Conservation (phyloP, 2,888 invertebrate species). For the Torymus auratus region DNA sequence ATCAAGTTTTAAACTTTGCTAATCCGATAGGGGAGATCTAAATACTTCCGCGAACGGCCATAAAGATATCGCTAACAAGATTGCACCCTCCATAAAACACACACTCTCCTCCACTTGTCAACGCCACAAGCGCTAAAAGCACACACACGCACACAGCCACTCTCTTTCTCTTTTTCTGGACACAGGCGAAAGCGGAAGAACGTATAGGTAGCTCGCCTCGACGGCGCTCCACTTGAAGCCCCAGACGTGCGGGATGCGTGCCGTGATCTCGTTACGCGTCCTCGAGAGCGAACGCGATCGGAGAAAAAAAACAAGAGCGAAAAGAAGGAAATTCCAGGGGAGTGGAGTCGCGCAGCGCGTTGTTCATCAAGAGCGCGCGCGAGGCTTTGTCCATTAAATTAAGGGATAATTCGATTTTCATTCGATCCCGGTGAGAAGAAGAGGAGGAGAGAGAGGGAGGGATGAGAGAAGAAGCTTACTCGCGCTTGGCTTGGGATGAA, state of each 20-base stretch:
- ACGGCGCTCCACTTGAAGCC: slow-evolving; percentile 72
- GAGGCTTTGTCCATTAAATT: slow-evolving; percentile 48
- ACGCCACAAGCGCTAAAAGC: background rate
- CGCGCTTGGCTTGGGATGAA: slow-evolving; percentile 25
- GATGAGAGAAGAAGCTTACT: slow-evolving; percentile 13
- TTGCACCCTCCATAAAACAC: background rate
- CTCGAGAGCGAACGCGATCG: slow-evolving; percentile 41
- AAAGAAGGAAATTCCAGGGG: slow-evolving; percentile 20
- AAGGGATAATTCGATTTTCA: slow-evolving; percentile 54
- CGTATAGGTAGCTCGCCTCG: slow-evolving; percentile 53
- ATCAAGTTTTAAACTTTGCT: no score
- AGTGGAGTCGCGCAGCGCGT: background rate
- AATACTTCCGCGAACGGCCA: background rate
- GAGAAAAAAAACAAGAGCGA: background rate
- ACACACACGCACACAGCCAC: no score
- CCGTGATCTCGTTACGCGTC: slow-evolving; percentile 69
- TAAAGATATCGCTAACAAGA: background rate
- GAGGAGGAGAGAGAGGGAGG: no score
- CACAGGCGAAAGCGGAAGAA: slow-evolving; percentile 51
- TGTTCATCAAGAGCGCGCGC: slow-evolving; percentile 1
- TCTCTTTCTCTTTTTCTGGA: no score
- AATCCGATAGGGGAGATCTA: no score
- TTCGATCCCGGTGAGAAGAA: background rate
- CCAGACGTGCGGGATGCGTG: slow-evolving; percentile 62
- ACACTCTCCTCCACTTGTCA: slow-evolving; percentile 36